phyloP scores from a whole-genome alignment of 2,888 invertebrate genomes.

The Eudasyphora cyanicolor region DNA sequence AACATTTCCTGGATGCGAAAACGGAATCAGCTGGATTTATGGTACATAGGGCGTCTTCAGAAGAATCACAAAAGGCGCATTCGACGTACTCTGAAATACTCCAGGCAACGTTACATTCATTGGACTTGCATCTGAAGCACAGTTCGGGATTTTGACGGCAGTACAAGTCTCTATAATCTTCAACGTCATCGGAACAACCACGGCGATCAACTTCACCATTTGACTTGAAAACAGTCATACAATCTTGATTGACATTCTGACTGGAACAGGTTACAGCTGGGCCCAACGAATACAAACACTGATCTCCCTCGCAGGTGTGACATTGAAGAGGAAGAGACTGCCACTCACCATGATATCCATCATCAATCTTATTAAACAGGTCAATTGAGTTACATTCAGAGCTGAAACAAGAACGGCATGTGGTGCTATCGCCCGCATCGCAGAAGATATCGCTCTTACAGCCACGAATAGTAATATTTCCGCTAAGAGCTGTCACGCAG shows the following conservation, averaged over 20 bases:
- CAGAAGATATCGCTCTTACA: conserved; percentile 73
- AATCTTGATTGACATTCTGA: conserved; percentile 72
- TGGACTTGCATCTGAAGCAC: conserved; percentile 76
- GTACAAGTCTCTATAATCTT: conserved; percentile 73
- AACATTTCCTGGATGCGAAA: conserved; percentile 70
- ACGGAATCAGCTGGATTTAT: conserved; percentile 64
- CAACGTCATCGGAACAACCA: conserved; percentile 75
- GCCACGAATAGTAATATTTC: conserved; percentile 74
- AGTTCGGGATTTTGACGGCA: conserved; percentile 71
- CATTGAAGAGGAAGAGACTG: conserved; percentile 75
- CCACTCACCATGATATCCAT: conserved; percentile 75
- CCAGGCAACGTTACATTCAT: conserved; percentile 77
- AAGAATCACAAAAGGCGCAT: conserved; percentile 74
- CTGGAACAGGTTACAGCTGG: conserved; percentile 68
- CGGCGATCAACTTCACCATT: conserved; percentile 71
- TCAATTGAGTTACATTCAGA: conserved; percentile 75
- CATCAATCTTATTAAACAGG: conserved; percentile 71
- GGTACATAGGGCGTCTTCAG: conserved; percentile 66
- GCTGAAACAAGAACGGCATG: conserved; percentile 73
- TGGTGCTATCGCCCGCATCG: conserved; percentile 69
- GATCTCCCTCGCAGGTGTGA: conserved; percentile 72
- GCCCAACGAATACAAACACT: conserved; percentile 73
- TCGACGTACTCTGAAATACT: conserved; percentile 66
- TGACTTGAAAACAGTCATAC: conserved; percentile 74
- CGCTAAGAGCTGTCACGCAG: conserved; percentile 70